Percentiles rank a stretch among this genome's conserved stretches.
These are phyloP conservation scores for Cardinalis cardinalis DNA, from an alignment of 2,113 vertebrate species.

Conservation along the genomic window DNA sequence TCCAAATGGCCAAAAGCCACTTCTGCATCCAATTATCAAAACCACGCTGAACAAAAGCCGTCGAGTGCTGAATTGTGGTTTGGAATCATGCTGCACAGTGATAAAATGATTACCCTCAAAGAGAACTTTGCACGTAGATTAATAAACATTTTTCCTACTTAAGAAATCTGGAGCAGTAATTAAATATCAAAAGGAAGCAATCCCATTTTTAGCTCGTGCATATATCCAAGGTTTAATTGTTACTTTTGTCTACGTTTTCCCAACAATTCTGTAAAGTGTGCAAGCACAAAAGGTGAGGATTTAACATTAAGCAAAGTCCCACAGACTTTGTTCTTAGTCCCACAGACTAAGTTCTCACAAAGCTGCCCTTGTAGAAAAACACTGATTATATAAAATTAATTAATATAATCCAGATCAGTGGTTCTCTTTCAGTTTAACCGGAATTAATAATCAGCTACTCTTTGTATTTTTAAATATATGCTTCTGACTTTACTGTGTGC, in stretches of 20 bases:
- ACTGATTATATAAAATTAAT: slow-evolving; percentile 67
- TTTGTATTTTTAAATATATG: slow-evolving; percentile 41
- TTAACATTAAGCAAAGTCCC: slow-evolving; percentile 7
- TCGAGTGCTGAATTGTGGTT: slow-evolving; percentile 6
- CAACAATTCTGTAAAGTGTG: neutral
- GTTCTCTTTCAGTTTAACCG: slow-evolving; percentile 47
- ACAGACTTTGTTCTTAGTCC: neutral
- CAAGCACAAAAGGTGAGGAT: slow-evolving; percentile 9
- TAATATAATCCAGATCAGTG: slow-evolving; percentile 48
- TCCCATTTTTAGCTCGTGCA: neutral
- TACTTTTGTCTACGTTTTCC: neutral
- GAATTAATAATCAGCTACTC: slow-evolving; percentile 55
- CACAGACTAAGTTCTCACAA: neutral
- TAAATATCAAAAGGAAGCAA: slow-evolving; percentile 27
- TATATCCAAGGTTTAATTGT: neutral
- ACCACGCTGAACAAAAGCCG: slow-evolving; percentile 40
- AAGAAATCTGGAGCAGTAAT: neutral
- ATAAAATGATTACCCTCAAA: slow-evolving; percentile 8
- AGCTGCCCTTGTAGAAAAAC: slow-evolving; percentile 19
- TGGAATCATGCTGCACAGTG: neutral
- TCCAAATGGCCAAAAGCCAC: slow-evolving; percentile 60
- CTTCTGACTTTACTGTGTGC: slow-evolving; percentile 21
- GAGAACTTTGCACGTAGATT: neutral
- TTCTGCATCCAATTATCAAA: slow-evolving; percentile 51
- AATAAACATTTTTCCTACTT: slow-evolving; percentile 17